Conservation (phyloP, 2,113 vertebrate genomes). For the Embiotoca jacksoni region DNA sequence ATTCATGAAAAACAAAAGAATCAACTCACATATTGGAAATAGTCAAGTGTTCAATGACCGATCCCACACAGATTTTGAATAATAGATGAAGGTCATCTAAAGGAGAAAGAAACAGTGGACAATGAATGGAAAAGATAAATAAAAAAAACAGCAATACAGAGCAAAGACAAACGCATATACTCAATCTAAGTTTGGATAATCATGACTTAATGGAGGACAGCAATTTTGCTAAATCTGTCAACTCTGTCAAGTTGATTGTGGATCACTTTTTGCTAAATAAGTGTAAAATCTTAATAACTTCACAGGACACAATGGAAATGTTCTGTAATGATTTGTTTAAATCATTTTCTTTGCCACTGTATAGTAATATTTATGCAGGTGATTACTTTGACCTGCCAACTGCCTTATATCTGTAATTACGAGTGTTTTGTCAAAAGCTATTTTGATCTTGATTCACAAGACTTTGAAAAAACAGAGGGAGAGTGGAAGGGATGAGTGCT, state of each 20-base stretch:
- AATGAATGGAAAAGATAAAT: not conserved
- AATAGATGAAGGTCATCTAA: not conserved
- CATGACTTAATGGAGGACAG: not conserved
- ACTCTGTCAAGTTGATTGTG: not conserved
- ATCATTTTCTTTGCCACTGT: too few species aligned
- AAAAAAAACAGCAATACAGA: constrained; percentile 2
- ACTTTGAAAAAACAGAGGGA: constrained; percentile 1
- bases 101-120: constrained; percentile 2
- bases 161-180: not conserved
- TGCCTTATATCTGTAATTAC: too few species aligned
- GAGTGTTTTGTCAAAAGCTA: not conserved
- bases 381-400: too few species aligned
- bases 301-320: not conserved
- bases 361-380: not conserved
- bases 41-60: not conserved
- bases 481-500: constrained; percentile 8
- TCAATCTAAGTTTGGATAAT: not conserved
- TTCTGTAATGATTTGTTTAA: too few species aligned
- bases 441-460: constrained; percentile 34
- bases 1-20: not conserved
- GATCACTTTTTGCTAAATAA: not conserved
- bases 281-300: not conserved
- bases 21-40: not conserved
- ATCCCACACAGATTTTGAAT: constrained; percentile 13
- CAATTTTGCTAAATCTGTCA: not conserved